phyloP scores from a whole-genome alignment of 2,797 vertebrate genomes.

The Acridotheres tristis region DNA sequence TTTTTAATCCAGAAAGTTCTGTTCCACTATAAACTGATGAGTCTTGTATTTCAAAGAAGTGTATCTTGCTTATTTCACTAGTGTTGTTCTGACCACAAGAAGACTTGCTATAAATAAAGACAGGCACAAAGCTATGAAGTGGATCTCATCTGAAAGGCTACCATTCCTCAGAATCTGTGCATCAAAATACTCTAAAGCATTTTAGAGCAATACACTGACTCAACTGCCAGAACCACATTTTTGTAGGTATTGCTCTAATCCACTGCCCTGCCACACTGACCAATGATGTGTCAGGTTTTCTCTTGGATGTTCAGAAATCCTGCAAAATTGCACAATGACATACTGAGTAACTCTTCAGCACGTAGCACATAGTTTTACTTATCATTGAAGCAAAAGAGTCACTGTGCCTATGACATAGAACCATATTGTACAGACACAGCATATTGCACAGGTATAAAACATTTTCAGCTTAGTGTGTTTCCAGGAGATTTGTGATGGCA shows the following conservation, averaged over 20 bases:
- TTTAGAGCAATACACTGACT: not conserved
- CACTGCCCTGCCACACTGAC: not conserved
- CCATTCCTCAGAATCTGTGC: not conserved
- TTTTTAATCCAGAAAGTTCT: not conserved
- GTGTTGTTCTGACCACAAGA: not conserved
- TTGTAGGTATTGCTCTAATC: not conserved
- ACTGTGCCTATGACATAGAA: not conserved
- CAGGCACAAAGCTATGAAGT: not conserved
- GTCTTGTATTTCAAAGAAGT: not conserved
- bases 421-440: not conserved
- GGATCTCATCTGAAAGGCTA: not conserved
- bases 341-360: not conserved
- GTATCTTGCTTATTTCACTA: not conserved
- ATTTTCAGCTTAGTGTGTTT: not conserved
- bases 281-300: accelerated
- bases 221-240: not conserved
- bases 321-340: not conserved
- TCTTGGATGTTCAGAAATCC: not conserved
- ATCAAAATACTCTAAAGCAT: not conserved
- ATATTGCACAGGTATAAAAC: not conserved
- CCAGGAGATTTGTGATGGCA: not conserved
- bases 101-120: not conserved
- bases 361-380: not conserved
- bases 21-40: not conserved
- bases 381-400: not conserved